Evolutionary conservation across 2,888 invertebrate genomes (phyloP).

Genomic region (Leptarthrus brevirostris): DNA sequence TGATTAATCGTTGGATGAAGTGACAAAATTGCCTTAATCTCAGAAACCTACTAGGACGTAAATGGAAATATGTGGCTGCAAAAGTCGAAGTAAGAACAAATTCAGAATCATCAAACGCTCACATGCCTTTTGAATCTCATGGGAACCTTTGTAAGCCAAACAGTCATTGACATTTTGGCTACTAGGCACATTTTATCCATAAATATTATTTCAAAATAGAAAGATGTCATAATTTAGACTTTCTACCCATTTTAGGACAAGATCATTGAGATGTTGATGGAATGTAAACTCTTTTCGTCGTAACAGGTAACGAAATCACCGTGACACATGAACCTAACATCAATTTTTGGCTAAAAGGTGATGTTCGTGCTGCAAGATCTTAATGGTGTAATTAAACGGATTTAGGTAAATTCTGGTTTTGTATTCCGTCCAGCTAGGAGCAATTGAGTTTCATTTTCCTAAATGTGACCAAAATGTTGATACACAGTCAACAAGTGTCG

Average conservation of each 20-base stretch:
- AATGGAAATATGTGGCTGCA: too few species aligned
- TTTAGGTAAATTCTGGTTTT: slow-evolving; percentile 33
- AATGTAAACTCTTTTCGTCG: not conserved
- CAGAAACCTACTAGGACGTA: too few species aligned
- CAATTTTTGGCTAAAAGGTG: slow-evolving; percentile 1
- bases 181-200: too few species aligned
- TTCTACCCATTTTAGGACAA: not conserved
- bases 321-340: not conserved
- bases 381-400: slow-evolving; percentile 31
- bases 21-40: slow-evolving; percentile 20
- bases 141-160: too few species aligned
- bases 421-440: slow-evolving; percentile 17
- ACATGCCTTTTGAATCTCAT: not conserved
- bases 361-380: slow-evolving; percentile 31
- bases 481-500: slow-evolving; percentile 3
- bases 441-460: slow-evolving; percentile 22
- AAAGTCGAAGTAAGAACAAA: too few species aligned
- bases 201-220: too few species aligned
- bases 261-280: not conserved
- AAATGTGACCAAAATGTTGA: slow-evolving; percentile 38
- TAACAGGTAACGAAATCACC: not conserved
- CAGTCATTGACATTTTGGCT: too few species aligned
- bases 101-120: too few species aligned
- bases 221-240: not conserved
- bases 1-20: slow-evolving; percentile 22